A percentile compares a stretch with the other conserved stretches of the same genome.
phyloP scores from a whole-genome alignment of 2,113 vertebrate genomes.

The Etheostoma cragini region DNA sequence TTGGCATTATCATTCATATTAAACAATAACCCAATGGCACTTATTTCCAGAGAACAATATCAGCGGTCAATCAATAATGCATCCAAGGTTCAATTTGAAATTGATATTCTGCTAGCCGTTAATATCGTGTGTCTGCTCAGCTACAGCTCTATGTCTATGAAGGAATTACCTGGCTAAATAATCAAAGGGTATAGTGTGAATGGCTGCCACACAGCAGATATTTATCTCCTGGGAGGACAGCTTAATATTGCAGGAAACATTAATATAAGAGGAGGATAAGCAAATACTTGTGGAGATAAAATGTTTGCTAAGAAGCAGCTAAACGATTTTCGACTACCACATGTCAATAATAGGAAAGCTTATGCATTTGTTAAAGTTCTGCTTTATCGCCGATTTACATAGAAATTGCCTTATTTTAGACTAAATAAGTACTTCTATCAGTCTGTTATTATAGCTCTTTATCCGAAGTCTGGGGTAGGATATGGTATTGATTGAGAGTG shows the following conservation, averaged over 20 bases:
- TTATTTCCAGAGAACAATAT: slow-evolving; percentile 95
- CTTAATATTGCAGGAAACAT: slow-evolving; percentile 93
- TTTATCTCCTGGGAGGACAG: slow-evolving; percentile 93
- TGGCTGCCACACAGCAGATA: slow-evolving; percentile 90
- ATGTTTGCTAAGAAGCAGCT: slow-evolving; percentile 96
- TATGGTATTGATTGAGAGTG: slow-evolving; percentile 90
- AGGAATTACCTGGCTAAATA: slow-evolving; percentile 95
- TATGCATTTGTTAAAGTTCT: slow-evolving; percentile 97
- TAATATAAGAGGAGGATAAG: slow-evolving; percentile 95
- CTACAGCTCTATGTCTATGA: slow-evolving; percentile 90
- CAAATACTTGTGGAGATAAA: slow-evolving; percentile 96
- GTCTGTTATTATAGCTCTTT: slow-evolving; percentile 90
- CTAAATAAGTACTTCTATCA: slow-evolving; percentile 89
- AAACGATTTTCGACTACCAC: slow-evolving; percentile 95
- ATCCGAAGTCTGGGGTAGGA: slow-evolving; percentile 93
- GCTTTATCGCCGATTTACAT: slow-evolving; percentile 99
- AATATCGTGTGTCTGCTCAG: slow-evolving; percentile 90
- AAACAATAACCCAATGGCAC: slow-evolving; percentile 97
- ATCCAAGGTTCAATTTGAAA: slow-evolving; percentile 95
- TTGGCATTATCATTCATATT: slow-evolving; percentile 96
- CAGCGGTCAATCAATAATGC: slow-evolving; percentile 97
- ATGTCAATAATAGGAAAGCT: slow-evolving; percentile 95
- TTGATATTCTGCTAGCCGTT: slow-evolving; percentile 94
- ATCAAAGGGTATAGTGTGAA: slow-evolving; percentile 92
- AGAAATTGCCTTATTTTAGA: slow-evolving; percentile 99